Conservation (phyloP, 2,113 vertebrate species). For the Plectropomus leopardus region DNA sequence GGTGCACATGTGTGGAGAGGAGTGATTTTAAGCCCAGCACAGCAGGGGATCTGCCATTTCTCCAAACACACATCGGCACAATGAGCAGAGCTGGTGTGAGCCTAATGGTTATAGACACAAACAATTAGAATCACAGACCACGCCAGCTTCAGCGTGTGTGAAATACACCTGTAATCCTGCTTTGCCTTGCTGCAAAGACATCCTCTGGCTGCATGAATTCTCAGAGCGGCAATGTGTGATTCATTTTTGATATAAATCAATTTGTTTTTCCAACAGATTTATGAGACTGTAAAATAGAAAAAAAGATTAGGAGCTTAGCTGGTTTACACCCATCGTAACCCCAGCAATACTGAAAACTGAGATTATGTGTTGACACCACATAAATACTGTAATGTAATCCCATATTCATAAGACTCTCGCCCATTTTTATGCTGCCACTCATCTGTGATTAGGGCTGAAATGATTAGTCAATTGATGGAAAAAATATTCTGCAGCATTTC, state of each 20-base stretch:
- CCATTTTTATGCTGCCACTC: neutral
- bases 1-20: conserved; percentile 62
- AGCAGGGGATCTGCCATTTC: conserved; percentile 67
- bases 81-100: conserved; percentile 60
- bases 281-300: conserved; percentile 16
- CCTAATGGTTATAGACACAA: conserved; percentile 73
- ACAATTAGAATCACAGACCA: conserved; percentile 67
- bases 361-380: conserved; percentile 27
- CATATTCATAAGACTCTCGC: neutral
- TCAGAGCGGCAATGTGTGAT: conserved; percentile 15
- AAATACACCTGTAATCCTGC: conserved; percentile 35
- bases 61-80: conserved; percentile 69
- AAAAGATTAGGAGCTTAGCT: conserved; percentile 49
- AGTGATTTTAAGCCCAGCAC: conserved; percentile 63
- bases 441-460: neutral
- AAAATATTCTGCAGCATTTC: neutral
- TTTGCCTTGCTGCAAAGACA: neutral
- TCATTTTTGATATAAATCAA: conserved; percentile 30
- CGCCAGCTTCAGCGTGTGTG: conserved; percentile 7
- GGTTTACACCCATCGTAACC: conserved; percentile 36
- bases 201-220: neutral
- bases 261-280: conserved; percentile 40
- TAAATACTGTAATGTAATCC: conserved; percentile 52
- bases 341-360: conserved; percentile 20
- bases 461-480: neutral